phyloP scores from a whole-genome alignment of 2,797 vertebrate genomes.

The Hippocampus kuda region DNA sequence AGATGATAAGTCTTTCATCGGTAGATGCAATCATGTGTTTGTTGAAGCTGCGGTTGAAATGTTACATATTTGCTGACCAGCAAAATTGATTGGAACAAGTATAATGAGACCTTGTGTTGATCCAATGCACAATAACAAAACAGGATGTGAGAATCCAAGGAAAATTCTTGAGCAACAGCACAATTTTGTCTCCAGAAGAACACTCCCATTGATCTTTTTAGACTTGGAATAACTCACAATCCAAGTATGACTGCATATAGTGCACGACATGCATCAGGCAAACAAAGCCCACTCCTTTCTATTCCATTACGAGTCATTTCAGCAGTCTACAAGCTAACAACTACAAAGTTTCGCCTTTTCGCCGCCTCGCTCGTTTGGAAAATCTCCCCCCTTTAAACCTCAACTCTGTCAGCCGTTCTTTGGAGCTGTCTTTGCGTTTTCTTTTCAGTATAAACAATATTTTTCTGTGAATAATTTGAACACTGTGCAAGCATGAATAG shows the following conservation, averaged over 20 bases:
- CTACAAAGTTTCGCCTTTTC: slow-evolving; percentile 21
- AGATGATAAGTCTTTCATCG: neutral
- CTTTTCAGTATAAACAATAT: slow-evolving; percentile 37
- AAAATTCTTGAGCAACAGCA: slow-evolving; percentile 11
- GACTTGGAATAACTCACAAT: slow-evolving; percentile 9
- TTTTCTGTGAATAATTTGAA: slow-evolving; percentile 42
- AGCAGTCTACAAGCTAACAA: slow-evolving; percentile 19
- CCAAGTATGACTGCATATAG: slow-evolving; percentile 19
- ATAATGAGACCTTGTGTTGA: slow-evolving; percentile 9
- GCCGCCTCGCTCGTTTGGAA: slow-evolving; percentile 33
- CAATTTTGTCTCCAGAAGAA: slow-evolving; percentile 9
- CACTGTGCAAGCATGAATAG: slow-evolving; percentile 39
- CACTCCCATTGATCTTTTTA: slow-evolving; percentile 20
- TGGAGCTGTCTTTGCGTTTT: slow-evolving; percentile 13
- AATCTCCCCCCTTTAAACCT: slow-evolving; percentile 16
- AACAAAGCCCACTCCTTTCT: slow-evolving; percentile 25
- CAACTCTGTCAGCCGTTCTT: slow-evolving; percentile 16
- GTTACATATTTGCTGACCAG: neutral
- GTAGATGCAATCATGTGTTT: neutral
- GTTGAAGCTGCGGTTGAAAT: neutral
- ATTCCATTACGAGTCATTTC: slow-evolving; percentile 22
- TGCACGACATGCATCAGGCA: slow-evolving; percentile 28
- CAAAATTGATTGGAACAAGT: neutral
- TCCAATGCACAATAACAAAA: neutral
- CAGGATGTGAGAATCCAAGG: slow-evolving; percentile 2